A percentile compares a stretch with the other conserved stretches of the same genome.
Conservation (phyloP, 1,140 invertebrate genomes). For the Nautilus pompilius region DNA sequence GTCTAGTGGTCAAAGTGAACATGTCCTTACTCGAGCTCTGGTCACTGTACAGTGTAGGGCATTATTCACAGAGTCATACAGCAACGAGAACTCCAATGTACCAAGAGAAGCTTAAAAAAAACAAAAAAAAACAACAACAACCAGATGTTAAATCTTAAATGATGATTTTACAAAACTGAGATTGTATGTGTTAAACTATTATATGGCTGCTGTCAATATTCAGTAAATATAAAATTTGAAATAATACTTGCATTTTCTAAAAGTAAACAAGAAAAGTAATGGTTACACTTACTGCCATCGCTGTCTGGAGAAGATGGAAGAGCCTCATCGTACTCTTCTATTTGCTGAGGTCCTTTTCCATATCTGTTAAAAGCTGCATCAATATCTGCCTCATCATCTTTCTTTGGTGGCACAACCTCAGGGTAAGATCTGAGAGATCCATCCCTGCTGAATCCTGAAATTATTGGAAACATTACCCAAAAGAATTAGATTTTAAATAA, state of each 20-base stretch:
- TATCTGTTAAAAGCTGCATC: slow-evolving; percentile 42
- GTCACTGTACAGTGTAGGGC: slow-evolving; percentile 77
- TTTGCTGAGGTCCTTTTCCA: slow-evolving; percentile 11
- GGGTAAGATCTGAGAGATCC: slow-evolving; percentile 23
- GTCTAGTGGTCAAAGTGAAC: no score
- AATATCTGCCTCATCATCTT: slow-evolving; percentile 32
- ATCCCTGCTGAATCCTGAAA: slow-evolving; percentile 28
- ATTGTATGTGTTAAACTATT: no score
- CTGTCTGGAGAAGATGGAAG: slow-evolving; percentile 41
- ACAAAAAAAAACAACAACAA: background rate
- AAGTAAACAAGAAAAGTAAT: no score
- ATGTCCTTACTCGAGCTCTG: slow-evolving; percentile 57
- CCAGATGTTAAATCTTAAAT: background rate
- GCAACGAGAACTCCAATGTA: slow-evolving; percentile 70
- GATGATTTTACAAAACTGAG: no score
- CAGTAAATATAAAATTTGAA: no score
- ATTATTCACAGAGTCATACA: slow-evolving; percentile 72
- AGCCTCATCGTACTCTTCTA: slow-evolving; percentile 27
- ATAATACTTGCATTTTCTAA: no score
- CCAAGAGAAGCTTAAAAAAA: slow-evolving; percentile 47
- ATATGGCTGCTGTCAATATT: no score
- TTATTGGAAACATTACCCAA: background rate
- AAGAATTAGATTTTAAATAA: no score
- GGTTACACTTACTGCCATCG: slow-evolving; percentile 34
- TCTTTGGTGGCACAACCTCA: slow-evolving; percentile 5